Base-by-base conservation (phyloP, 1,140 invertebrate genomes). In the Pogonomyrmex barbatus region DNA sequence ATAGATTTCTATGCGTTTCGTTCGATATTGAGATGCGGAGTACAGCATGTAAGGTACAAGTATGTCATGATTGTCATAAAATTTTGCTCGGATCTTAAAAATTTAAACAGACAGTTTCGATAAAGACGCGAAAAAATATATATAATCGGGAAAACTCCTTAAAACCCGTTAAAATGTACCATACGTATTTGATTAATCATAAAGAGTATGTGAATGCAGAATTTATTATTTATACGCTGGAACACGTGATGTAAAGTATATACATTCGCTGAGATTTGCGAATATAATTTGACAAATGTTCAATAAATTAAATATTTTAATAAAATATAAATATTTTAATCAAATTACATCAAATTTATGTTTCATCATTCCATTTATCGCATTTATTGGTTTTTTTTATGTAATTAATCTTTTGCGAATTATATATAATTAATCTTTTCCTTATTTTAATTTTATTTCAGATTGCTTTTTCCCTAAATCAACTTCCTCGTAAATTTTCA, bases 321-420 rank as follows among this genome's bases (percentile, higher is more conserved):
- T 70, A 10, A 68, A 24, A n/a, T n/a, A n/a, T 45, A 47, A 70
- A 47, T 70, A 47, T 47, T n/a, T 70, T 70, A 70, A 67, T n/a
- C 2, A 14, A 47, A 68, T 33, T 17, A 68, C 47, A 9, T n/a
- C 39, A 10, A 45, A 10, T 67, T 67, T 42, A 17, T 17, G 8
- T n/a, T 8, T 8, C 39, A n/a, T 67, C 17, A 24, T 30, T 39
- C 8, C 33, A 54, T n/a, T 9, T 36, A 1, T 24, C 2, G 5
- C 52, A 4, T 2, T 73, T 71, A 39, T 71, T n/a, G 17, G n/a
- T 42, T n/a, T 33, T 54, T 76, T 4, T 17, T 45, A 14, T 6
- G 24, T 14, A 12, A 47, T 76, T 47, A 76, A 24, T 73, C 12
- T 30, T 47, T 60, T 45, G 14, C 39, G 3, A 4, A 39, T n/a